These are phyloP conservation scores for Trichogramma evanescens DNA, from an alignment of 2,888 invertebrate species.

Conservation along the genomic window DNA sequence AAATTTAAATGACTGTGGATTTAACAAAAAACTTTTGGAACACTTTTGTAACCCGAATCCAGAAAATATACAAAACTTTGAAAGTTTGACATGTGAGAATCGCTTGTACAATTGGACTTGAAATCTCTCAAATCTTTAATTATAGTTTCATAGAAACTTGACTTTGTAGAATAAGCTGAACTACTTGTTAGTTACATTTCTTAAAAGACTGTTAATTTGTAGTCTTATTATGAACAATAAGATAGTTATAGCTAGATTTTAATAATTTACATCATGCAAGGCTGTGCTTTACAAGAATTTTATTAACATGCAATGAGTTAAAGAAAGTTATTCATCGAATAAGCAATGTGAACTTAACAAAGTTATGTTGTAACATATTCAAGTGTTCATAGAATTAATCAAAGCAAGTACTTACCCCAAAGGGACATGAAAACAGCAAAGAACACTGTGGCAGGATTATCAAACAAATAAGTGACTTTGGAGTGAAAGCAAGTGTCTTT, in stretches of 20 bases:
- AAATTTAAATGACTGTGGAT: constrained; percentile 82
- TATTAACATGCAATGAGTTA: too few relatives aligned
- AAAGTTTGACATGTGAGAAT: constrained; percentile 61
- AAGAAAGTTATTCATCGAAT: too few relatives aligned
- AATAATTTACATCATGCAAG: too few relatives aligned
- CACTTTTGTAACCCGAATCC: constrained; percentile 61
- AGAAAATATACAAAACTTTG: constrained; percentile 51
- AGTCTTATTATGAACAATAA: too few relatives aligned
- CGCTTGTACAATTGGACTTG: constrained; percentile 54
- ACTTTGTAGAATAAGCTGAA: background rate
- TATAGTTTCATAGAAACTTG: background rate
- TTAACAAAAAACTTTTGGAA: constrained; percentile 58
- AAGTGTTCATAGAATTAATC: background rate
- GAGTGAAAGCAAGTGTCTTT: constrained; percentile 79
- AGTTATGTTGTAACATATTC: background rate
- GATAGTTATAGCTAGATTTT: too few relatives aligned
- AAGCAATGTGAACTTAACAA: background rate
- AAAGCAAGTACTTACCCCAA: constrained; percentile 61
- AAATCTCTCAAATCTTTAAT: constrained; percentile 15
- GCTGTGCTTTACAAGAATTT: too few relatives aligned
- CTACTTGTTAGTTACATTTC: background rate
- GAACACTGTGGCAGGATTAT: constrained; percentile 90
- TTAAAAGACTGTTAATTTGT: too few relatives aligned
- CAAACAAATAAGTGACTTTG: constrained; percentile 82
- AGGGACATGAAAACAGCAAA: constrained; percentile 94